These are phyloP conservation scores for Ceratothoa steindachneri DNA, from an alignment of 2,888 invertebrate genomes.

Conservation along the genomic window DNA sequence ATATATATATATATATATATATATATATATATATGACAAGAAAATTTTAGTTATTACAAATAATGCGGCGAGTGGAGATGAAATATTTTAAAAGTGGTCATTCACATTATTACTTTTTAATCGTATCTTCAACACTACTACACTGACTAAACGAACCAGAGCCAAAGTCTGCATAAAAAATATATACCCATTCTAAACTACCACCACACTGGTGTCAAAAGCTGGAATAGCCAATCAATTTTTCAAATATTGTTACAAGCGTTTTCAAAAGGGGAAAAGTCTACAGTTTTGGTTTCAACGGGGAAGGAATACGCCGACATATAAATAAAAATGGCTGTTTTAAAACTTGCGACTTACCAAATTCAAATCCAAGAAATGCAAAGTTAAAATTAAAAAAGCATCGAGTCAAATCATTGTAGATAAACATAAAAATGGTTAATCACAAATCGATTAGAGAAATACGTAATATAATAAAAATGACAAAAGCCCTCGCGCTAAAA, in stretches of 20 bases:
- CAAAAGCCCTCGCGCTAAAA: too few relatives aligned
- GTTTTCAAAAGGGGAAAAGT: too few relatives aligned
- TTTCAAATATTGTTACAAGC: too few relatives aligned
- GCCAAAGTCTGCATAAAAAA: too few relatives aligned
- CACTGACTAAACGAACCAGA: too few relatives aligned
- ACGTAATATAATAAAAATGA: too few relatives aligned
- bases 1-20: constrained; percentile 18
- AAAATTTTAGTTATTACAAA: not conserved
- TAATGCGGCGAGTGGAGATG: not conserved
- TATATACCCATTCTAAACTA: not conserved
- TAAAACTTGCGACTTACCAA: not conserved
- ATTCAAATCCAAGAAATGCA: not conserved
- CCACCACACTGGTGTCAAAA: not conserved
- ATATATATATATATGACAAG: constrained; percentile 9
- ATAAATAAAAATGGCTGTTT: too few relatives aligned
- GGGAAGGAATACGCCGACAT: too few relatives aligned
- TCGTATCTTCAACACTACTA: not conserved
- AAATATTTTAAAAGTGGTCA: not conserved
- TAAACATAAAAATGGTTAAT: not conserved
- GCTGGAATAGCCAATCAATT: too few relatives aligned
- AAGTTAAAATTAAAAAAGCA: not conserved
- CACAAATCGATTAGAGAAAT: too few relatives aligned
- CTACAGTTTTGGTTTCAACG: too few relatives aligned
- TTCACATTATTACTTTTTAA: not conserved
- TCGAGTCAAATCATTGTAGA: not conserved